Base-by-base conservation (phyloP, 2,888 invertebrate genomes). In the Mesorhabditis spiculigera region DNA sequence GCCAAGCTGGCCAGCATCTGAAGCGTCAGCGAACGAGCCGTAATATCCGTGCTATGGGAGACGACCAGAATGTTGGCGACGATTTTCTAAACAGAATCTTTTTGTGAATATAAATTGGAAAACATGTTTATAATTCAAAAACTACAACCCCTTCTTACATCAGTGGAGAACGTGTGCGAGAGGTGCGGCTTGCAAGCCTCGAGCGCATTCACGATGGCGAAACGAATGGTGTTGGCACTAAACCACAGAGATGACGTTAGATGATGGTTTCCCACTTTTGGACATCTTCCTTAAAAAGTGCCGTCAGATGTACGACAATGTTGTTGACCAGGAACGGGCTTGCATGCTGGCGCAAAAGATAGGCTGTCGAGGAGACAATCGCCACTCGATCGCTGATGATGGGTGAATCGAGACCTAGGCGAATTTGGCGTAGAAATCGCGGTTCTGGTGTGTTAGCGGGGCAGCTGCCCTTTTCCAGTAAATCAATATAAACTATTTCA, bases 261-360 rank as follows among this genome's bases (percentile, higher is more conserved):
- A 13, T 65, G 6, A 41, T 6, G 68, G 70, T 5, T 6, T 78
- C 80, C 73, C 92, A 83, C 58, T 50, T 50, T 13, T 50, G 58
- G 8, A n/a, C 58, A 50, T 50, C 58, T 13, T 89, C 91, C 71
- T 94, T 91, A 88, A 97, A 97, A 5, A 95, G 93, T 88, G 97
- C 96, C 0, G 95, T 92, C 28, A 97, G 87, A 88, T 96, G 95
- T 41, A 97, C 87, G 78, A 96, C 91, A 0, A 96, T 95, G 0
- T 96, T 94, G 88, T 97, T 97, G 45, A 97, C 96, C 41, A 97
- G 89, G 84, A 96, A 95, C 0, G 97, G 97, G 87, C 96, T 96
- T 0, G 97, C 97, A 87, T 96, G 95, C 86, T 95, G 95, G 86
- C 95, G 95, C 87, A 97, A 95, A 0, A 97, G 89, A 45, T 93